phyloP scores from a whole-genome alignment of 2,797 vertebrate species.

The Hemitrygon akajei region DNA sequence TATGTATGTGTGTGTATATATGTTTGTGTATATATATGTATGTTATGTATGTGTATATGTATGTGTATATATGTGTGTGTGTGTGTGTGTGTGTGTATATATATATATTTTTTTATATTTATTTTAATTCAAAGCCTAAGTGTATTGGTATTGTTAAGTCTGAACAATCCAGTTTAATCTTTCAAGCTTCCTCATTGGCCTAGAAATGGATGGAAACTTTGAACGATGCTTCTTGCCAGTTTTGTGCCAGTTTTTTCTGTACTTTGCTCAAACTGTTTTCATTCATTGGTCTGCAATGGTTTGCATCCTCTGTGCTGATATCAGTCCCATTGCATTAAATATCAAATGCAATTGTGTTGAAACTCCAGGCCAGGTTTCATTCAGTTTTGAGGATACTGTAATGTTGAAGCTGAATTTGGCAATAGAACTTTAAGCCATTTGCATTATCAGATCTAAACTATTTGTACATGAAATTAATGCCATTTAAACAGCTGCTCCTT shows the following conservation, averaged over 20 bases:
- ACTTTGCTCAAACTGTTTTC: too few relatives aligned
- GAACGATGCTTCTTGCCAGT: neutral
- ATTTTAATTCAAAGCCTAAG: neutral
- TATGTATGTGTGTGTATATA: too few relatives aligned
- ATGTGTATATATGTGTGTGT: too few relatives aligned
- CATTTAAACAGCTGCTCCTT: conserved; percentile 12
- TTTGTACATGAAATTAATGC: neutral
- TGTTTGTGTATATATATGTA: too few relatives aligned
- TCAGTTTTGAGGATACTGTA: neutral
- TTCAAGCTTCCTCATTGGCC: neutral
- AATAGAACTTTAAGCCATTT: neutral
- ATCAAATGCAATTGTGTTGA: neutral
- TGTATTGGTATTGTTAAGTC: neutral
- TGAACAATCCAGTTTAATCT: neutral
- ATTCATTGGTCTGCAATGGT: too few relatives aligned
- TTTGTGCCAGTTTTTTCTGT: neutral
- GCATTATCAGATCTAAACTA: neutral
- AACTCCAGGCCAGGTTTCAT: neutral
- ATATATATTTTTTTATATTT: too few relatives aligned
- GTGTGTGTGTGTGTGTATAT: too few relatives aligned
- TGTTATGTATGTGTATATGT: too few relatives aligned
- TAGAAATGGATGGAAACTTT: neutral
- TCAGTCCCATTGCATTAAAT: neutral
- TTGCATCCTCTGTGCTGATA: neutral
- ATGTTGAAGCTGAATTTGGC: neutral